phyloP scores from a whole-genome alignment of 2,797 vertebrate species.

The Gymnoscopelus microlampas region DNA sequence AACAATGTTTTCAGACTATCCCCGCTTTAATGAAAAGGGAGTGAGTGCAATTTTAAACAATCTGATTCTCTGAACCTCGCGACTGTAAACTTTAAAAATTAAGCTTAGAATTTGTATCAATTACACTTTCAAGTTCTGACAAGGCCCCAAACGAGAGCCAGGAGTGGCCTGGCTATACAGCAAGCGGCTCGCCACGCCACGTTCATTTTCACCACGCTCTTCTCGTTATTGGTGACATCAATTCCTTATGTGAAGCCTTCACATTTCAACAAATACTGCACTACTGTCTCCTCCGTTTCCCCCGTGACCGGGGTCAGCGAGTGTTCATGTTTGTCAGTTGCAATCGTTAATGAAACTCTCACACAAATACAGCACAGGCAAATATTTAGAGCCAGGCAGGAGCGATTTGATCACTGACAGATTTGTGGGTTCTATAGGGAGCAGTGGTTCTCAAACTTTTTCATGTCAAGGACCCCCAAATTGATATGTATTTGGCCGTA shows the following conservation, averaged over 20 bases:
- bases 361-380: constrained; percentile 79
- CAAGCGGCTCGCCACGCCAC: constrained; percentile 50
- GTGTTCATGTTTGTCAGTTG: constrained; percentile 79
- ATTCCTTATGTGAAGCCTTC: constrained; percentile 75
- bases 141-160: constrained; percentile 75
- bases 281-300: constrained; percentile 66
- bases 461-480: too few species aligned
- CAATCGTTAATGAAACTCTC: constrained; percentile 81
- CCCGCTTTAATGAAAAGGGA: constrained; percentile 80
- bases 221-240: constrained; percentile 71
- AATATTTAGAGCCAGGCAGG: constrained; percentile 80
- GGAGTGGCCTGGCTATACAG: constrained; percentile 37
- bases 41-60: constrained; percentile 83
- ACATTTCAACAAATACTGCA: constrained; percentile 73
- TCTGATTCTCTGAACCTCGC: constrained; percentile 79
- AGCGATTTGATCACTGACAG: constrained; percentile 76
- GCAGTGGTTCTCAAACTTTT: not conserved
- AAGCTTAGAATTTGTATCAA: constrained; percentile 82
- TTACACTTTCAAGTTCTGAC: constrained; percentile 81
- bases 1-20: constrained; percentile 80
- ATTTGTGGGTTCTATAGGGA: constrained; percentile 68
- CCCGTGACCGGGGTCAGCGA: constrained; percentile 68
- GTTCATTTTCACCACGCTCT: constrained; percentile 74
- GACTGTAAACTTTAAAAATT: constrained; percentile 83
- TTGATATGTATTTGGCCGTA: too few species aligned